A percentile compares a stretch with the other conserved stretches of the same genome.
phyloP scores from a whole-genome alignment of 2,888 invertebrate species.

The Ectobius pallidus region DNA sequence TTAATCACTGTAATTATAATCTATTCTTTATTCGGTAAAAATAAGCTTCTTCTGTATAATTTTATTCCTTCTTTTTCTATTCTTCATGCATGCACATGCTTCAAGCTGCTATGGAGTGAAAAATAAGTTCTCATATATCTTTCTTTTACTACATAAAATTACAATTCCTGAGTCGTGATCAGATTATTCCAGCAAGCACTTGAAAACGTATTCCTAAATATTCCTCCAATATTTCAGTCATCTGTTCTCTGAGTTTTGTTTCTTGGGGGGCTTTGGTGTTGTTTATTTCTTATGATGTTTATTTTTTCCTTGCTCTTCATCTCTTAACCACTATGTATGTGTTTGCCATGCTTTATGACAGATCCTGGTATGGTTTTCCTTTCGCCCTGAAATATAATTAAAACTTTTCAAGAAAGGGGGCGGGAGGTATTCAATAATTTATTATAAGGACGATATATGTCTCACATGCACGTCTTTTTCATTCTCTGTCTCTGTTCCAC shows the following conservation, averaged over 20 bases:
- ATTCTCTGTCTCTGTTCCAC: not conserved
- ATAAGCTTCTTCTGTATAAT: too few relatives aligned
- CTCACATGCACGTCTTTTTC: slow-evolving; percentile 5
- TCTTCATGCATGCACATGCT: too few relatives aligned
- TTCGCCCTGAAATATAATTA: slow-evolving; percentile 29
- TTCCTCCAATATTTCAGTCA: slow-evolving; percentile 1
- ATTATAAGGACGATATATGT: slow-evolving; percentile 29
- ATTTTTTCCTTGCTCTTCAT: too few relatives aligned
- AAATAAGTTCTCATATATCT: too few relatives aligned
- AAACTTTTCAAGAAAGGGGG: slow-evolving; percentile 21
- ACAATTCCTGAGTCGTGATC: too few relatives aligned
- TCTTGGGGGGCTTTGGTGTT: not conserved
- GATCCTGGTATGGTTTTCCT: slow-evolving; percentile 22
- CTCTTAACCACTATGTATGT: not conserved
- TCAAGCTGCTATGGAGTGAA: too few relatives aligned
- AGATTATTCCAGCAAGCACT: not conserved
- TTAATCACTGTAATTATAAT: too few relatives aligned
- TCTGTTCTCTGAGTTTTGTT: slow-evolving; percentile 11
- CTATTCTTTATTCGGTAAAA: too few relatives aligned
- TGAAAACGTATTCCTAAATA: slow-evolving; percentile 10
- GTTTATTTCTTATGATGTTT: not conserved
- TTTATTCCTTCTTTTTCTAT: too few relatives aligned
- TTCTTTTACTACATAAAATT: too few relatives aligned
- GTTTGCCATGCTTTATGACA: slow-evolving; percentile 16
- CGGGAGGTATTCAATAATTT: slow-evolving; percentile 22